Evolutionary conservation across 2,888 invertebrate genomes (phyloP), one percentile per base, ranked within the genome.

Genomic region (Tetragonisca angustula): DNA sequence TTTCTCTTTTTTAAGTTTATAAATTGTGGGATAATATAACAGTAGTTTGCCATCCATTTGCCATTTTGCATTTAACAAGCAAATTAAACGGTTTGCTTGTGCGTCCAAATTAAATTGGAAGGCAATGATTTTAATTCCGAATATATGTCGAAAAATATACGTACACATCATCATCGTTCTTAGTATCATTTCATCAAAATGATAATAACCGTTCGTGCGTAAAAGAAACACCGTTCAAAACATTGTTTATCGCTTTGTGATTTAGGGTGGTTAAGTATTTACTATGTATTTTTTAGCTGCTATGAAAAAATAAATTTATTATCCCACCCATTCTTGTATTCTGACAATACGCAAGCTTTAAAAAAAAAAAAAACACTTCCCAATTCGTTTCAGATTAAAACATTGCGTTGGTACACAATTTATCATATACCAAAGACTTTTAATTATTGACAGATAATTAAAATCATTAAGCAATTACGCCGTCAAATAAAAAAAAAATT

Each of bases 151-250:
- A 81, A 81, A 78, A 77, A 79, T 86, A 84, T 80, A 74, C 61
- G 72, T 64, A 72, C 68, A 49, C 77, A 76, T 36, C 19, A 13
- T 64, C 67, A 32, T 65, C 69, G 52, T 49, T 32, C 5, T 79
- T n/a, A 13, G 52, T 49, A 59, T 67, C 73, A 79, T 9, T 64
- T 80, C 67, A 62, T 27, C 32, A 67, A 83, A 81, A 81, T 81
- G 32, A 85, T 76, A 79, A 79, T 67, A 69, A 73, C 61, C 62
- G 69, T 70, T 24, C 68, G 82, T 86, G 81, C 75, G 69, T 78
- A 80, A 83, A 84, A 82, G 83, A 80, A 89, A 87, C 85, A 83
- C 83, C 80, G 70, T 79, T 84, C 69, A 79, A 88, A 27, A 78
- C 71, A 78, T 76, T 76, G 68, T 83, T 72, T 54, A n/a, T 82